Evolutionary conservation across 1,140 invertebrate genomes (phyloP).

Genomic region (Pseudoatta argentina): DNA sequence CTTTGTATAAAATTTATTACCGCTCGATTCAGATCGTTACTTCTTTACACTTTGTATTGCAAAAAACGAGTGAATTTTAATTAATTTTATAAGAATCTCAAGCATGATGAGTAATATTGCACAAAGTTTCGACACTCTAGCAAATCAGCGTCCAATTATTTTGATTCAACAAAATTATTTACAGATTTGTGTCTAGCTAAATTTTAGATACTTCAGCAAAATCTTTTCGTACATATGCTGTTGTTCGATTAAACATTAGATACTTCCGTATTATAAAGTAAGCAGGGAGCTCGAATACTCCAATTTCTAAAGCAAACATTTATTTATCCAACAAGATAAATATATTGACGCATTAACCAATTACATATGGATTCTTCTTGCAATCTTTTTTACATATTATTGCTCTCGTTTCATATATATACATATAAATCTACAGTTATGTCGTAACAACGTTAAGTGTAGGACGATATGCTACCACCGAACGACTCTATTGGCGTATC

Average conservation of each 20-base stretch:
- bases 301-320: background rate
- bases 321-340: background rate
- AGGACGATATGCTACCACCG: conserved; percentile 9
- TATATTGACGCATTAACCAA: background rate
- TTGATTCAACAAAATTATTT: too few relatives aligned
- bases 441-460: conserved; percentile 17
- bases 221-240: background rate
- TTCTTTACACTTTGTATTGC: too few relatives aligned
- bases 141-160: too few relatives aligned
- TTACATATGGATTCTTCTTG: background rate
- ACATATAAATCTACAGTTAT: background rate
- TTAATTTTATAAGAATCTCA: too few relatives aligned
- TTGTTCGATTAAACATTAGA: background rate
- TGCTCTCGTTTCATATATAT: conserved; percentile 8
- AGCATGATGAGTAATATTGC: too few relatives aligned
- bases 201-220: too few relatives aligned
- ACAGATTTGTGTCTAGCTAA: too few relatives aligned
- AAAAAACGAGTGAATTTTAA: too few relatives aligned
- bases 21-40: too few relatives aligned
- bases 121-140: too few relatives aligned
- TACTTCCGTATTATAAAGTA: background rate
- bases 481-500: conserved; percentile 45
- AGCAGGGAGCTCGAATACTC: background rate
- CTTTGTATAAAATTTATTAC: too few relatives aligned
- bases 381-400: conserved; percentile 21